Conservation (phyloP, 2,797 vertebrate genomes). For the Sebastolobus altivelis region DNA sequence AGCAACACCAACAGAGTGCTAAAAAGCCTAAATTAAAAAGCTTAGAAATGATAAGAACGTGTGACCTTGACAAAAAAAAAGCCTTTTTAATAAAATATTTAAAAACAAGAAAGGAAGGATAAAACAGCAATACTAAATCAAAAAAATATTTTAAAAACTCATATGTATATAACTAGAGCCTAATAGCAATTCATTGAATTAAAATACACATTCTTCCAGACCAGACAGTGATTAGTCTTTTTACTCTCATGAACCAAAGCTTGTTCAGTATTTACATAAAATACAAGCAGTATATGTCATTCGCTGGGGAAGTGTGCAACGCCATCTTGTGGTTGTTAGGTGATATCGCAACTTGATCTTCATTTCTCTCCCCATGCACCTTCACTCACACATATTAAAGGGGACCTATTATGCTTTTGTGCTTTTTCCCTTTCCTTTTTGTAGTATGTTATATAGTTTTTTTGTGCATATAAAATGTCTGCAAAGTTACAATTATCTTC, state of each 20-base stretch:
- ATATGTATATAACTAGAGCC: neutral
- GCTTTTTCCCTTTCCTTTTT: too few relatives aligned
- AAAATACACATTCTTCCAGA: neutral
- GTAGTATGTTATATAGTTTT: too few relatives aligned
- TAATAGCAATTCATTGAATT: neutral
- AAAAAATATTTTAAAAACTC: too few relatives aligned
- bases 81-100: neutral
- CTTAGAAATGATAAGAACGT: neutral
- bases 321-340: slow-evolving; percentile 30
- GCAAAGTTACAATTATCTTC: too few relatives aligned
- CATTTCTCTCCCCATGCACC: too few relatives aligned
- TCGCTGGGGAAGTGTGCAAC: neutral
- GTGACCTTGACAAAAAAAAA: neutral
- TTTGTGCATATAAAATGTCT: too few relatives aligned
- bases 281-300: neutral
- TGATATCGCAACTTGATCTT: slow-evolving; percentile 4
- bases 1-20: neutral
- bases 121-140: neutral
- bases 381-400: neutral
- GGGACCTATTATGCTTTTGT: too few relatives aligned
- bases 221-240: neutral
- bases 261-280: neutral
- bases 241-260: neutral
- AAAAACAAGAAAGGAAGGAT: neutral
- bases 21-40: neutral